Conservation (phyloP, 1,140 invertebrate genomes). For the Drosophila murphyi region DNA sequence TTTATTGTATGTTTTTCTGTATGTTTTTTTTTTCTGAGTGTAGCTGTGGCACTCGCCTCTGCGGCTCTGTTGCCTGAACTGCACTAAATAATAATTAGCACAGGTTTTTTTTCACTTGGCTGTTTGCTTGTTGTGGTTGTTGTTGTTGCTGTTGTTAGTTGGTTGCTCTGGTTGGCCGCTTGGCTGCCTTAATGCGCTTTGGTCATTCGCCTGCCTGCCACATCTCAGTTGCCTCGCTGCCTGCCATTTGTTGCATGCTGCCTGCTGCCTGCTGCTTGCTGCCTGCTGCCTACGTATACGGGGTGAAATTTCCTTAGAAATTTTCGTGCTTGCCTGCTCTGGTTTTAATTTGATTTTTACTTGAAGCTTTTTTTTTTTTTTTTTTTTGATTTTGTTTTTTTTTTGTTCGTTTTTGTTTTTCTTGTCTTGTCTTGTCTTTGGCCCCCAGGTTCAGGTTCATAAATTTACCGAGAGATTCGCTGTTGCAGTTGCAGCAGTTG, state of each 20-base stretch:
- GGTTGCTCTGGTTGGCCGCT: constrained; percentile 56
- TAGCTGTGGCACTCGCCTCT: constrained; percentile 20
- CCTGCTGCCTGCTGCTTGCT: constrained; percentile 66
- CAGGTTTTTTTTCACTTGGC: constrained; percentile 63
- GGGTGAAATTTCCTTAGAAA: constrained; percentile 83
- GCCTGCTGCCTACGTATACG: constrained; percentile 58
- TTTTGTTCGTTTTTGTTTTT: not conserved
- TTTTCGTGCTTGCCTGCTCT: constrained; percentile 82
- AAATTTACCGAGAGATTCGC: constrained; percentile 78
- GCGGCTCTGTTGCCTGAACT: constrained; percentile 49
- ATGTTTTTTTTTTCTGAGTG: not conserved
- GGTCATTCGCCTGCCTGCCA: constrained; percentile 67
- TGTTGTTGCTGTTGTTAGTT: constrained; percentile 54
- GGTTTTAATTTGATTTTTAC: constrained; percentile 83
- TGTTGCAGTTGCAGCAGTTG: constrained; percentile 16
- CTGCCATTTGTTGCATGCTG: constrained; percentile 73
- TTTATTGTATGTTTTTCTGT: no score
- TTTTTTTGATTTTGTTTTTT: constrained; percentile 32
- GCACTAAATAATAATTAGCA: constrained; percentile 84
- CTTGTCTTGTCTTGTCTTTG: constrained; percentile 38
- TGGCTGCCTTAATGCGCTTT: constrained; percentile 68
- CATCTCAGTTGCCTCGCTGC: constrained; percentile 2
- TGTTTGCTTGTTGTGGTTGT: constrained; percentile 50
- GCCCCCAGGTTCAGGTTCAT: constrained; percentile 79
- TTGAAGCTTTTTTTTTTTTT: constrained; percentile 35